Evolutionary conservation across 2,888 invertebrate species (phyloP).

Genomic region (Drosophila anceps): DNA sequence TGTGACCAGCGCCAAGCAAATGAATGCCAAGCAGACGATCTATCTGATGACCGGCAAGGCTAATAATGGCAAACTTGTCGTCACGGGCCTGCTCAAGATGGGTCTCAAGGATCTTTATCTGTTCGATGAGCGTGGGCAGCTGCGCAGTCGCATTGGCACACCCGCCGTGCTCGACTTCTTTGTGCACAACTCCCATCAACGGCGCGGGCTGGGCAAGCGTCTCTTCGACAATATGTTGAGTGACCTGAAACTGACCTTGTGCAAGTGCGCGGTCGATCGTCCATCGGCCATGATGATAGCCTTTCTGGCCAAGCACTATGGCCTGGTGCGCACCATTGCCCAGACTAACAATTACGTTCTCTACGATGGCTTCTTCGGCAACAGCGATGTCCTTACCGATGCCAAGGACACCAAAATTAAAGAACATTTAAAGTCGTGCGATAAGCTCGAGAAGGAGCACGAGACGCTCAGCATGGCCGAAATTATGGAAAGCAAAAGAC

Average conservation of each 20-base stretch:
- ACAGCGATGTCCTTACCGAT: neutral
- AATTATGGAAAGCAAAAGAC: conserved; percentile 6
- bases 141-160: conserved; percentile 91
- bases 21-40: conserved; percentile 82
- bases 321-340: conserved; percentile 87
- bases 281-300: conserved; percentile 94
- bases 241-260: conserved; percentile 89
- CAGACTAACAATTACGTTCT: conserved; percentile 94
- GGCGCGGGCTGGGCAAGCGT: conserved; percentile 92
- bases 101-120: conserved; percentile 95
- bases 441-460: neutral
- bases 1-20: conserved; percentile 89
- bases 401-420: neutral
- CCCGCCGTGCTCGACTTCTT: conserved; percentile 97
- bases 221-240: conserved; percentile 94
- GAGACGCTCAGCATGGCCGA: conserved; percentile 23
- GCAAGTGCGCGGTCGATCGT: conserved; percentile 94
- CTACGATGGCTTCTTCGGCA: conserved; percentile 90
- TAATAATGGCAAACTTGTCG: conserved; percentile 86
- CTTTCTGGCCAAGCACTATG: conserved; percentile 93
- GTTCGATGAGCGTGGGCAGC: conserved; percentile 88
- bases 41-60: conserved; percentile 81
- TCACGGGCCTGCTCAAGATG: conserved; percentile 94
- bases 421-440: neutral
- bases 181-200: conserved; percentile 92